phyloP scores from a whole-genome alignment of 2,888 invertebrate species.

The Eupeodes latifasciatus region DNA sequence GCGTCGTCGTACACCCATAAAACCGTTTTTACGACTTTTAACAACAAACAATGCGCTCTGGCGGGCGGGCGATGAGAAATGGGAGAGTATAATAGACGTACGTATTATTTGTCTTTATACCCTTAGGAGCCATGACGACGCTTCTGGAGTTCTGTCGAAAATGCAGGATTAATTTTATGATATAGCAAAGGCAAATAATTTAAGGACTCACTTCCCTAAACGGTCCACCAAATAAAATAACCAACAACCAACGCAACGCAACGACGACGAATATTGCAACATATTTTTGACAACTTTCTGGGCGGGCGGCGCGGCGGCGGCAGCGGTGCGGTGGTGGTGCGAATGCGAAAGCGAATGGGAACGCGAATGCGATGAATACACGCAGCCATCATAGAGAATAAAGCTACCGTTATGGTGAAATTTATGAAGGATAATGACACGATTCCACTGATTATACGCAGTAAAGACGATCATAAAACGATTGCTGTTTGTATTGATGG shows the following conservation, averaged over 20 bases:
- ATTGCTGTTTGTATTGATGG: constrained; percentile 56
- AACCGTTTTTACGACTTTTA: constrained; percentile 53
- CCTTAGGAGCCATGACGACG: background rate
- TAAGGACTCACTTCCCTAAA: constrained; percentile 50
- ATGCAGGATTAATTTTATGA: constrained; percentile 66
- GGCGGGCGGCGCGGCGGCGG: background rate
- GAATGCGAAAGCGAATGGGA: background rate
- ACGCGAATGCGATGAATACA: constrained; percentile 37
- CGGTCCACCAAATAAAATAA: constrained; percentile 28
- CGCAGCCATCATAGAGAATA: constrained; percentile 25
- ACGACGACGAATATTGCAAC: constrained; percentile 51
- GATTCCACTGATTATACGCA: constrained; percentile 74
- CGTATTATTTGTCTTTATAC: constrained; percentile 15
- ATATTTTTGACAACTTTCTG: constrained; percentile 54
- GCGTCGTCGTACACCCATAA: background rate
- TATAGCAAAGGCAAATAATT: constrained; percentile 44
- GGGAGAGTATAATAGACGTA: background rate
- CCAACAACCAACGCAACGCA: background rate
- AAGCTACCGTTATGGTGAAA: constrained; percentile 57
- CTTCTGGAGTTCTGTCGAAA: constrained; percentile 42
- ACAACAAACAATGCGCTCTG: constrained; percentile 29
- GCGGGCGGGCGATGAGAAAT: constrained; percentile 9
- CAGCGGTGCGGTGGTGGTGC: too few species aligned
- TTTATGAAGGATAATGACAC: constrained; percentile 76
- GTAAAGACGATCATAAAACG: constrained; percentile 75